Percentiles rank a stretch among this genome's conserved stretches.
Conservation (phyloP, 2,113 vertebrate genomes). For the Hystrix brachyura region DNA sequence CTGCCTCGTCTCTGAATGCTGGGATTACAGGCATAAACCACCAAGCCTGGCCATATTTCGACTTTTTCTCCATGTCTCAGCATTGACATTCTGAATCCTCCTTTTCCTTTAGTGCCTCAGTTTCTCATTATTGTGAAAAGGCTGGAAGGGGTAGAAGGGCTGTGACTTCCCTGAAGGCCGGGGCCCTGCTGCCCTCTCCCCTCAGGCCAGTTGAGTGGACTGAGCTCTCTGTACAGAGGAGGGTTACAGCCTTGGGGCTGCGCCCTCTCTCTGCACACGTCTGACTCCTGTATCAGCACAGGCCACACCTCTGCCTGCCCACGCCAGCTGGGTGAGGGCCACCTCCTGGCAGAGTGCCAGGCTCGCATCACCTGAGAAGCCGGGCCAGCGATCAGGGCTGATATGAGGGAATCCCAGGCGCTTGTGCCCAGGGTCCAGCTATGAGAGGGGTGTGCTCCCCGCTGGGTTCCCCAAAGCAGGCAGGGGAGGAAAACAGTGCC, state of each 20-base stretch:
- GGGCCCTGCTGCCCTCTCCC: background rate
- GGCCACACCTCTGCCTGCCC: background rate
- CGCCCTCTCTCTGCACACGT: background rate
- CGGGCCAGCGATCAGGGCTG: conserved; percentile 50
- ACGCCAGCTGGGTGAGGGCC: conserved; percentile 9
- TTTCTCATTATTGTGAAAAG: background rate
- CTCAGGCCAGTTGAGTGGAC: background rate
- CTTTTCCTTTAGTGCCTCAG: background rate
- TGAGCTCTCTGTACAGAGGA: background rate
- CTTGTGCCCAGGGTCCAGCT: background rate
- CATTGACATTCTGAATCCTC: background rate
- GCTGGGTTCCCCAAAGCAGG: background rate
- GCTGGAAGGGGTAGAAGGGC: background rate
- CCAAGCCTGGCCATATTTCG: background rate
- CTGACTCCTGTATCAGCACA: background rate
- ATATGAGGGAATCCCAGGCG: conserved; percentile 4
- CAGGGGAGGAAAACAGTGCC: conserved; percentile 32
- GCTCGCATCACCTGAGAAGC: conserved; percentile 34
- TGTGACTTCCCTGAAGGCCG: background rate
- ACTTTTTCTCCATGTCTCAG: background rate
- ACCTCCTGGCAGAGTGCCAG: conserved; percentile 29
- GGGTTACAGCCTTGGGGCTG: background rate
- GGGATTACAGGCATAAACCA: background rate
- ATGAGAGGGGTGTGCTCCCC: background rate
- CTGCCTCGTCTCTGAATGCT: background rate